Evolutionary conservation across 2,113 vertebrate species (phyloP), one percentile per base, ranked within the genome.

Genomic region (Puffinus mauretanicus): DNA sequence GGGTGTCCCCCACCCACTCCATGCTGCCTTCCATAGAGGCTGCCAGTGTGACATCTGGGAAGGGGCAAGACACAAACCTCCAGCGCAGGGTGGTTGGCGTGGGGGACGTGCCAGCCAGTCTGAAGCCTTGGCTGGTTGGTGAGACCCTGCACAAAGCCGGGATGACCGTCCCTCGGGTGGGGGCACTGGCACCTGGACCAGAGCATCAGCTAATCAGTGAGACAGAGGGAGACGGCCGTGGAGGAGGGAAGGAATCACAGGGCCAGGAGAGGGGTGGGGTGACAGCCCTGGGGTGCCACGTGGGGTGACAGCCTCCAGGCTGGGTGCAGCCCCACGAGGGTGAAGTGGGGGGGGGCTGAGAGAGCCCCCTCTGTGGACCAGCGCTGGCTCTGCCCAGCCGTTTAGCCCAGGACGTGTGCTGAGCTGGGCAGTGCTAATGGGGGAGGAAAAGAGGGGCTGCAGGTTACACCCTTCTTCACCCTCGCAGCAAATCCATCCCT

Each of bases 351-450:
- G 8, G 9, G 30, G 13, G 5, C 6, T 25, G 46, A 70, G 46
- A 67, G 27, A 73, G 5, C 9, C 38, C 5, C 4, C 8, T 16
- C 49, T 13, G n/a, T 29, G 46, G 42, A 32, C 13, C 52, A 58
- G 27, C 4, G 1, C 51, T 1, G 3, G 27, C 55, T 78, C 55
- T 88, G 64, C 60, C 64, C 47, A 0, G 0, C 14, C 1, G 0
- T 62, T 86, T 24, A 78, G n/a, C 25, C 4, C 25, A 51, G 51
- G 52, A 55, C 0, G 0, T 47, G 55, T 54, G 30, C 51, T 71
- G 87, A 75, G 29, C 34, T 36, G 65, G 60, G 19, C 29, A 73
- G 58, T 25, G 27, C 29, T 79, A 52, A n/a, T 4, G 24, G 27
- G 14, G 25, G 47, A 52, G 36, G 58, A 69, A 67, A 79, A 76